A percentile compares a stretch with the other conserved stretches of the same genome.
Evolutionary conservation across 2,113 vertebrate species (phyloP).

Genomic region (Pithys albifrons): DNA sequence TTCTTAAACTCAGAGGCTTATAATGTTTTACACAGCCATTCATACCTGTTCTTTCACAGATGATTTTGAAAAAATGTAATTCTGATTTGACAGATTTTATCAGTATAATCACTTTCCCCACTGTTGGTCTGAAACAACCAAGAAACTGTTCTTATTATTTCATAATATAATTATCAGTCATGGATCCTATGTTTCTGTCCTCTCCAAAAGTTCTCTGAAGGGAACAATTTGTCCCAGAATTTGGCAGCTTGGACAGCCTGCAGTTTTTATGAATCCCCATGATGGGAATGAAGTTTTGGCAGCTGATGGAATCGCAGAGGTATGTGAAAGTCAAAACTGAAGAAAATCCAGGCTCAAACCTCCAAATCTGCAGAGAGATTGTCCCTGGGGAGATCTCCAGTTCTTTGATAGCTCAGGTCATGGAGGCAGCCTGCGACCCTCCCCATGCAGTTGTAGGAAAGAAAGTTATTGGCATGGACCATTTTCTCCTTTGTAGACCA

Average conservation of each 20-base stretch:
- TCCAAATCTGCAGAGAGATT: conserved; percentile 50
- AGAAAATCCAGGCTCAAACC: conserved; percentile 19
- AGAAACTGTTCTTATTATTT: conserved; percentile 27
- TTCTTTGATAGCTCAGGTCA: conserved; percentile 31
- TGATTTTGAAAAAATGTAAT: background rate
- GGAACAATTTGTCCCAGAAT: conserved; percentile 63
- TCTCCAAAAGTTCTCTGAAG: conserved; percentile 50
- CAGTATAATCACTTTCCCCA: background rate
- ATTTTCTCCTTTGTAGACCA: background rate
- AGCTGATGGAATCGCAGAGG: conserved; percentile 23
- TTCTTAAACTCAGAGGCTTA: background rate
- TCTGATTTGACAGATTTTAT: background rate
- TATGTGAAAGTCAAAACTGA: conserved; percentile 50
- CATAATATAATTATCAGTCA: conserved; percentile 42
- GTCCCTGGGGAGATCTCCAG: conserved; percentile 39
- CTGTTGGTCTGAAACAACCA: background rate
- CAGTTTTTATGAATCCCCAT: conserved; percentile 32
- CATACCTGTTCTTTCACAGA: background rate
- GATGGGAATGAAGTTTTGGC: conserved; percentile 52
- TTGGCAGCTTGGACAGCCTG: conserved; percentile 43
- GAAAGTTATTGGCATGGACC: background rate
- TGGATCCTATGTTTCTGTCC: conserved; percentile 13
- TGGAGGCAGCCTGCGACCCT: background rate
- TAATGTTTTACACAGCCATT: background rate
- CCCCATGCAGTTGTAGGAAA: background rate